Conservation (phyloP, 2,113 vertebrate genomes). For the Oryzias woworae region DNA sequence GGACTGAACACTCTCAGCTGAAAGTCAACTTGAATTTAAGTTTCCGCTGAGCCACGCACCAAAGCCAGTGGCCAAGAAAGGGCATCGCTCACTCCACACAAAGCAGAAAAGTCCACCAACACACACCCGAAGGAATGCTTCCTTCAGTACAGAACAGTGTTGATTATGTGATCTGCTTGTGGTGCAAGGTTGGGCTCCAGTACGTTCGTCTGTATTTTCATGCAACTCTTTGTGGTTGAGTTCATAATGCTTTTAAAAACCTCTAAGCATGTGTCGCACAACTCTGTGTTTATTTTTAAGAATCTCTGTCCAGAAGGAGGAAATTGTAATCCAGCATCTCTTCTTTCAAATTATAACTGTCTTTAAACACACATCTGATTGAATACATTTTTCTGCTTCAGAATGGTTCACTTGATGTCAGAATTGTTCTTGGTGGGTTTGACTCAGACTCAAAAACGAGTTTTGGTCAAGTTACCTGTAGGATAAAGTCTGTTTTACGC, state of each 20-base stretch:
- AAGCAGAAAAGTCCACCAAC: slow-evolving; percentile 42
- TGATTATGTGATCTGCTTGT: slow-evolving; percentile 47
- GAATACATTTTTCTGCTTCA: no score
- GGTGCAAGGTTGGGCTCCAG: slow-evolving; percentile 31
- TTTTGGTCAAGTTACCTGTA: no score
- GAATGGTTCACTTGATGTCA: no score
- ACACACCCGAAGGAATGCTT: slow-evolving; percentile 45
- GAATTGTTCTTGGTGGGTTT: no score
- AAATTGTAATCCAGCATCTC: no score
- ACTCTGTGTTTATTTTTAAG: slow-evolving; percentile 17
- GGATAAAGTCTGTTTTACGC: no score
- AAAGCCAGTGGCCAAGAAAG: slow-evolving; percentile 54
- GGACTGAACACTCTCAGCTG: slow-evolving; percentile 30
- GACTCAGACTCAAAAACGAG: no score
- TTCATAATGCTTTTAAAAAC: slow-evolving; percentile 25
- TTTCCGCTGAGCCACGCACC: slow-evolving; percentile 21
- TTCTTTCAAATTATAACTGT: no score
- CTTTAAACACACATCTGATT: no score
- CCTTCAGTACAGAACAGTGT: slow-evolving; percentile 35
- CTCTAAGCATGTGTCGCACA: slow-evolving; percentile 6
- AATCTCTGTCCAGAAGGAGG: no score
- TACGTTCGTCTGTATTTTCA: slow-evolving; percentile 14
- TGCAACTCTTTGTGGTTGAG: slow-evolving; percentile 35
- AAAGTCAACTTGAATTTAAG: slow-evolving; percentile 53
- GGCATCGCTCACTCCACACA: slow-evolving; percentile 56